A percentile compares a stretch with the other conserved stretches of the same genome.
phyloP scores from a whole-genome alignment of 2,113 vertebrate species.

The Mobula birostris region DNA sequence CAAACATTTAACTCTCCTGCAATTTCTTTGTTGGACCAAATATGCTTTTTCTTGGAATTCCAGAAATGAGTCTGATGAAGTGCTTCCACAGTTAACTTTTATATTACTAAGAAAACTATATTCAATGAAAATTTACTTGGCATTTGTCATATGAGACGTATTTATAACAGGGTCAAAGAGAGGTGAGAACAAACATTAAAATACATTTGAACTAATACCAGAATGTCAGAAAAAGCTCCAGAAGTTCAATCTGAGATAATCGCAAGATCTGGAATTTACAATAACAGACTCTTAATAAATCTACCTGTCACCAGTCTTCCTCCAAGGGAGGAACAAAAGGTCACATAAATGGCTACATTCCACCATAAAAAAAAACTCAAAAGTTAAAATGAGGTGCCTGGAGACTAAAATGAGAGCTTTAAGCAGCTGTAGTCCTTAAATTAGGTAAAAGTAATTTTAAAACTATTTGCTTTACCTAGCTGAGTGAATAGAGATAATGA shows the following conservation, averaged over 20 bases:
- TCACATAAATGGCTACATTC: conserved; percentile 81
- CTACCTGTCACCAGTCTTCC: conserved; percentile 95
- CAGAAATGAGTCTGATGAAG: conserved; percentile 15
- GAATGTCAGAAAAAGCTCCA: conserved; percentile 95
- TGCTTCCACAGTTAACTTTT: conserved; percentile 19
- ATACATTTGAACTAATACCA: conserved; percentile 75
- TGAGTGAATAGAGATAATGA: conserved; percentile 18
- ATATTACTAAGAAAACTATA: conserved; percentile 30
- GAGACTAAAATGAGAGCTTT: conserved; percentile 52
- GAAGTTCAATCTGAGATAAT: conserved; percentile 94
- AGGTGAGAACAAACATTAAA: conserved; percentile 70
- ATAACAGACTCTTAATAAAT: conserved; percentile 98
- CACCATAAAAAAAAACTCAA: conserved; percentile 53
- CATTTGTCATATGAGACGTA: conserved; percentile 56
- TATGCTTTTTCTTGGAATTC: not conserved
- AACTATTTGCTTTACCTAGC: conserved; percentile 60
- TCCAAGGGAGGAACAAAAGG: conserved; percentile 76
- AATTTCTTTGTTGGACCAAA: not conserved
- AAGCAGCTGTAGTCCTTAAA: conserved; percentile 36
- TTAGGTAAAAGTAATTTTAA: conserved; percentile 37
- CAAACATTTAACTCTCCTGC: not conserved
- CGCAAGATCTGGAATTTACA: conserved; percentile 94
- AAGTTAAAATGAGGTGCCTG: conserved; percentile 52
- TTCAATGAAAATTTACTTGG: conserved; percentile 34
- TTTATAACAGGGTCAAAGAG: conserved; percentile 69